phyloP scores from a whole-genome alignment of 2,113 vertebrate species.

The Caracal caracal region DNA sequence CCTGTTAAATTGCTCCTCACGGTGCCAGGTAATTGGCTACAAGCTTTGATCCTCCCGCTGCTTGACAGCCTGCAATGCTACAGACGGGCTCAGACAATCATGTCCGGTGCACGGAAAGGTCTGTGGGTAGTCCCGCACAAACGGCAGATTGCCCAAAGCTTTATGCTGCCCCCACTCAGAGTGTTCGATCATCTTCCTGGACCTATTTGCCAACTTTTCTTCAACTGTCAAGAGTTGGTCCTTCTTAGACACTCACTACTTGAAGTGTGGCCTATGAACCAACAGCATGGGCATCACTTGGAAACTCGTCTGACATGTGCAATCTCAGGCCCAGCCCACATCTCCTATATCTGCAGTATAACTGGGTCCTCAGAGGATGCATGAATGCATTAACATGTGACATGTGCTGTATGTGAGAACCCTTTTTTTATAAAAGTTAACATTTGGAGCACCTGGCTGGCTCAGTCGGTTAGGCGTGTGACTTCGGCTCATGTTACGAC shows the following conservation, averaged over 20 bases:
- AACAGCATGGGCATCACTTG: fast-evolving
- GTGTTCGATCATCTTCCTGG: neutral
- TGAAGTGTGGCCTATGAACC: neutral
- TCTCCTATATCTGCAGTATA: neutral
- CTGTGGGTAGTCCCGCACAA: neutral
- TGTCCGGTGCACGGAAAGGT: neutral
- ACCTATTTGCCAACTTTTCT: neutral
- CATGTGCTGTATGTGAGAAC: neutral
- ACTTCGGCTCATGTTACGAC: too few relatives aligned
- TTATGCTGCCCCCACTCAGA: neutral
- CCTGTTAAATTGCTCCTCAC: neutral
- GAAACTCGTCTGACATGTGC: neutral
- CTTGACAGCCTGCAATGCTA: neutral
- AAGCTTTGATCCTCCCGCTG: neutral
- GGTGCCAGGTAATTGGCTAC: neutral
- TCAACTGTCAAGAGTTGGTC: neutral
- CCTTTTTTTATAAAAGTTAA: neutral
- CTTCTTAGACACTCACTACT: neutral
- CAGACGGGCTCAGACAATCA: neutral
- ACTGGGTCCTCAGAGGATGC: neutral
- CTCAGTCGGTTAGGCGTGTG: too few relatives aligned
- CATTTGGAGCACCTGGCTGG: neutral
- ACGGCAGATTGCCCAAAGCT: neutral
- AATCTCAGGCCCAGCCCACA: neutral
- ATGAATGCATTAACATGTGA: neutral